Conservation (phyloP, 2,113 vertebrate genomes). For the Neotragus pygmaeus region DNA sequence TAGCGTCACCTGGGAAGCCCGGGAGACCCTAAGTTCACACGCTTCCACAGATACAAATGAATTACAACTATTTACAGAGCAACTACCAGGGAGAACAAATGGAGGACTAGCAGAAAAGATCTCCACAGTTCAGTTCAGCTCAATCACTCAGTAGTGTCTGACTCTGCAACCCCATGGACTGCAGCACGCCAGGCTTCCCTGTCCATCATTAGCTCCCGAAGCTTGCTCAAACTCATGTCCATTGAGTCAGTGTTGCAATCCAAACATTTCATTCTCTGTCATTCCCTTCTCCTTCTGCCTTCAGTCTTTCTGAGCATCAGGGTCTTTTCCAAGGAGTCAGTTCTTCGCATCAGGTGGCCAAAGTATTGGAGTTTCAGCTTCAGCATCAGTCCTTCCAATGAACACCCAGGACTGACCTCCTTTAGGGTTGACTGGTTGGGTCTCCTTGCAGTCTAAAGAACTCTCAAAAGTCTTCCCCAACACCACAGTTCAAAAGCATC, state of each 20-base stretch:
- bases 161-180: background rate
- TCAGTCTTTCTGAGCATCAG: background rate
- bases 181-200: background rate
- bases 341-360: background rate
- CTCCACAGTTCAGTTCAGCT: background rate
- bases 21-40: background rate
- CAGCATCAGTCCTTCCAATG: background rate
- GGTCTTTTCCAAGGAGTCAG: background rate
- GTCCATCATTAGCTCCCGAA: background rate
- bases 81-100: background rate
- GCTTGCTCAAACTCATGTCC: background rate
- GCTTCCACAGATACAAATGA: background rate
- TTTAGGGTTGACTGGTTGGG: background rate
- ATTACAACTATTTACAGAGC: background rate
- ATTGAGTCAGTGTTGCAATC: background rate
- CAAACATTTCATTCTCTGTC: background rate
- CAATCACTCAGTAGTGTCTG: background rate
- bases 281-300: background rate
- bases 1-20: accelerated
- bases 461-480: background rate
- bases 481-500: background rate
- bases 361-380: background rate
- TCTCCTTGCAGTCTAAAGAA: background rate
- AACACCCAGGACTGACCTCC: background rate
- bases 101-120: background rate